Evolutionary conservation across 2,113 vertebrate genomes (phyloP), one percentile per base, ranked within the genome.

Genomic region (Strix uralensis): DNA sequence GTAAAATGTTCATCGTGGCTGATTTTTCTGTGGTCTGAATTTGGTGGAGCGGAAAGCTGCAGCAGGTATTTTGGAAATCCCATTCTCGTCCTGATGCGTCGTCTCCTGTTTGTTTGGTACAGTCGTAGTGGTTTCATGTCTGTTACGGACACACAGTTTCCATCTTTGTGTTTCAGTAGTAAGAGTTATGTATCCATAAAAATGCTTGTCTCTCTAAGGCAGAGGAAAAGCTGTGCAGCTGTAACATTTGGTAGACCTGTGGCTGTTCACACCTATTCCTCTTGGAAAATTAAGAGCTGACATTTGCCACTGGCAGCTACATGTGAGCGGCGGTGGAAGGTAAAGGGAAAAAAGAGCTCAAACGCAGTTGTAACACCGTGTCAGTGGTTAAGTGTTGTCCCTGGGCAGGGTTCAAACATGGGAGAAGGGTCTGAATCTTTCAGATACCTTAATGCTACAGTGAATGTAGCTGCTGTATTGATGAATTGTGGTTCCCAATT

Each of bases 381-480:
- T 38, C 51, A n/a, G 26, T 15, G 26, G 7, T 67, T 72, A 34
- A 52, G 20, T 8, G 2, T 51, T 75, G 62, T 36, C 15, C 11
- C 54, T 51, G 32, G n/a, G 54, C 51, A 47, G 59, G 18, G 10
- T 20, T 90, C 20, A 61, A 34, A 44, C 0, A 0, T 16, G 42
- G 74, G 32, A 63, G 40, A 55, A 63, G 20, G 17, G 3, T 71
- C 22, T 19, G 6, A 25, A 52, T 78, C n/a, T n/a, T 66, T 16
- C 14, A 10, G 15, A 1, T 18, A 30, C 20, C 40, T 63, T 0
- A 1, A 11, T 21, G 22, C 29, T 54, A 8, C 44, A 25, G 29
- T 0, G 1, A 58, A 11, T 0, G 1, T 14, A 38, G 49, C 40
- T 55, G 59, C 51, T 2, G 0, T 61, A 8, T 19, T 0, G 4